Percentiles rank a stretch among this genome's conserved stretches.
phyloP scores from a whole-genome alignment of 2,113 vertebrate genomes.

The Cisticola juncidis region DNA sequence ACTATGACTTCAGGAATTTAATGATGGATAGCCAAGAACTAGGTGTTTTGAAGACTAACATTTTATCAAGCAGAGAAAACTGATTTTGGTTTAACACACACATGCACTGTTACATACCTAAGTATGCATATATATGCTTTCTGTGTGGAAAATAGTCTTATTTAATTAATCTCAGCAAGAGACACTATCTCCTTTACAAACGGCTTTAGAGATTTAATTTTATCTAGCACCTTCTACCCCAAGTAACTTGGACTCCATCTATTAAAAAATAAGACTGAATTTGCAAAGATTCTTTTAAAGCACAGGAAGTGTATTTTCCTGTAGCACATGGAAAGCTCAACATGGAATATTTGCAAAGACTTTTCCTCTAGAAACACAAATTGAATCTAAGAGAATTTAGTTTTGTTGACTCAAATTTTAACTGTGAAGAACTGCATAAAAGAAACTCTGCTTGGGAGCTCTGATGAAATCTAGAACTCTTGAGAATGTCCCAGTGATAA shows the following conservation, averaged over 20 bases:
- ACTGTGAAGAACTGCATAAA: neutral
- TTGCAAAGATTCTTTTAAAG: neutral
- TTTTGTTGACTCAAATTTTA: conserved; percentile 6
- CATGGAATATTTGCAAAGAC: neutral
- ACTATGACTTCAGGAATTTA: neutral
- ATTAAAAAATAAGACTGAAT: neutral
- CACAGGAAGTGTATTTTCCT: neutral
- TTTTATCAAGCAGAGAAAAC: neutral
- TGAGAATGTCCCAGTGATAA: conserved; percentile 47
- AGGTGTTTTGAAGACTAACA: neutral
- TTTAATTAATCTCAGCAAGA: neutral
- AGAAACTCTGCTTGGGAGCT: neutral
- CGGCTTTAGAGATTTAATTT: neutral
- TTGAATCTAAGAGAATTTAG: neutral
- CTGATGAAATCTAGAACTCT: conserved; percentile 40
- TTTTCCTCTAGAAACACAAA: neutral
- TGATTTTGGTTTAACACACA: neutral
- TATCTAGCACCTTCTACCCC: neutral
- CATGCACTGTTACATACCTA: neutral
- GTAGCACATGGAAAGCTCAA: neutral
- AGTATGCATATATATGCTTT: neutral
- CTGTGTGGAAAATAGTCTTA: neutral
- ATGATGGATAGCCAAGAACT: neutral
- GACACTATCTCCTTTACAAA: neutral
- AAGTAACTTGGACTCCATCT: neutral